These are phyloP conservation scores for Prietella phreatophila DNA, from an alignment of 2,113 vertebrate genomes.

Conservation along the genomic window DNA sequence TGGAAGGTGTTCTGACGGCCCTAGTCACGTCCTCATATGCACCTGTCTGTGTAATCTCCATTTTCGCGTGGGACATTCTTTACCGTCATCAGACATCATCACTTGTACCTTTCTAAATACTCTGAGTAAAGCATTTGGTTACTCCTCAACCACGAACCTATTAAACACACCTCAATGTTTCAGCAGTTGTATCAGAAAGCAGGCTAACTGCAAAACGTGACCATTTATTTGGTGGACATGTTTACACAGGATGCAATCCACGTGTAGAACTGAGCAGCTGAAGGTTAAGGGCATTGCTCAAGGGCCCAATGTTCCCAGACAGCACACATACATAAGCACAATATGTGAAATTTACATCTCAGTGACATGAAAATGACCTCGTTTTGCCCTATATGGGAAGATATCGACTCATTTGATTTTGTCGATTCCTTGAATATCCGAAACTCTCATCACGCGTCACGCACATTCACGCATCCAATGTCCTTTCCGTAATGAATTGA, in stretches of 20 bases:
- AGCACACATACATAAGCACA: not conserved
- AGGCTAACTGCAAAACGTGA: not conserved
- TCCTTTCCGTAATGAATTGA: not conserved
- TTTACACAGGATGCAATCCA: not conserved
- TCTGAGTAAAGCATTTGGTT: not conserved
- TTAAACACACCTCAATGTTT: not conserved
- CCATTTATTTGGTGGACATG: not conserved
- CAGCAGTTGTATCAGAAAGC: not conserved
- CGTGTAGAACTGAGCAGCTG: not conserved
- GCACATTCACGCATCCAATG: not conserved
- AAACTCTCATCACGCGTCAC: not conserved
- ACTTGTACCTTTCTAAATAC: not conserved
- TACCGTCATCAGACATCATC: not conserved
- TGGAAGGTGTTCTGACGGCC: not conserved
- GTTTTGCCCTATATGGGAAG: not conserved
- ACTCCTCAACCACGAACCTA: not conserved
- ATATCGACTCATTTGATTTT: not conserved
- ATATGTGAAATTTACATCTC: not conserved
- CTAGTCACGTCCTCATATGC: not conserved
- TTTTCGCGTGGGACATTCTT: not conserved
- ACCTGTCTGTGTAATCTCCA: not conserved
- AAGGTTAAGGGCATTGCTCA: not conserved
- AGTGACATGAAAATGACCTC: not conserved
- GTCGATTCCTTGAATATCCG: not conserved
- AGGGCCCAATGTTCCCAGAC: not conserved